Conservation (phyloP, 2,888 invertebrate genomes). For the Idaea biselata region DNA sequence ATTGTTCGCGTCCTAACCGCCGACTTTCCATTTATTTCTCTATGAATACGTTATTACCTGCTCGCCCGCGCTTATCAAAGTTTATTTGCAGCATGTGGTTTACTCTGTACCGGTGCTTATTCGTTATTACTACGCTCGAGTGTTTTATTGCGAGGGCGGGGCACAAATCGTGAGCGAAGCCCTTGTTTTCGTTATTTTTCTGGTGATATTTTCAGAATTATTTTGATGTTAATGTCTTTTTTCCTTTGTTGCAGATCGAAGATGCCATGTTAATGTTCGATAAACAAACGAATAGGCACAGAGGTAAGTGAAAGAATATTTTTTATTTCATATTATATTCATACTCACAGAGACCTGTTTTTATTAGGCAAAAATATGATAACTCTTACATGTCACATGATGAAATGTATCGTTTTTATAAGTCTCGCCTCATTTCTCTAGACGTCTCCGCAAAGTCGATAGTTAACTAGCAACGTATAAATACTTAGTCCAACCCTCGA, state of each 20-base stretch:
- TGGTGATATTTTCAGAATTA: slow-evolving; percentile 55
- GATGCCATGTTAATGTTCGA: slow-evolving; percentile 99
- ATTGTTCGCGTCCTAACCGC: slow-evolving; percentile 78
- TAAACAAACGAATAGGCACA: slow-evolving; percentile 99
- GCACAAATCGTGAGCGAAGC: slow-evolving; percentile 72
- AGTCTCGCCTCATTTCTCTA: slow-evolving; percentile 66
- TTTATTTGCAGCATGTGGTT: slow-evolving; percentile 81
- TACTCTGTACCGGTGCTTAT: slow-evolving; percentile 80
- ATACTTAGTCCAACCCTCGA: slow-evolving; percentile 59
- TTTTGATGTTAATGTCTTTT: slow-evolving; percentile 61
- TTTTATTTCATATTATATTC: slow-evolving; percentile 11
- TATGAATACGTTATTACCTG: slow-evolving; percentile 82
- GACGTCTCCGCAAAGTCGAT: slow-evolving; percentile 62
- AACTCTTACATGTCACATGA: slow-evolving; percentile 52
- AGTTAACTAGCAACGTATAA: slow-evolving; percentile 67
- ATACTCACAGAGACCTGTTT: not conserved
- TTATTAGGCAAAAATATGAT: not conserved
- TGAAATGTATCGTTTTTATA: slow-evolving; percentile 66
- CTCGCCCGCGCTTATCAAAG: slow-evolving; percentile 81
- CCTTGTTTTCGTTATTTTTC: slow-evolving; percentile 71
- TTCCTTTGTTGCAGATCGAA: slow-evolving; percentile 93
- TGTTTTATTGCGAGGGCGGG: slow-evolving; percentile 78
- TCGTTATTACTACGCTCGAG: slow-evolving; percentile 79
- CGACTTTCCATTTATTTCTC: slow-evolving; percentile 82
- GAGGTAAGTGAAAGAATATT: slow-evolving; percentile 86